Evolutionary conservation across 2,113 vertebrate species (phyloP), one percentile per base, ranked within the genome.

Genomic region (Egretta garzetta): DNA sequence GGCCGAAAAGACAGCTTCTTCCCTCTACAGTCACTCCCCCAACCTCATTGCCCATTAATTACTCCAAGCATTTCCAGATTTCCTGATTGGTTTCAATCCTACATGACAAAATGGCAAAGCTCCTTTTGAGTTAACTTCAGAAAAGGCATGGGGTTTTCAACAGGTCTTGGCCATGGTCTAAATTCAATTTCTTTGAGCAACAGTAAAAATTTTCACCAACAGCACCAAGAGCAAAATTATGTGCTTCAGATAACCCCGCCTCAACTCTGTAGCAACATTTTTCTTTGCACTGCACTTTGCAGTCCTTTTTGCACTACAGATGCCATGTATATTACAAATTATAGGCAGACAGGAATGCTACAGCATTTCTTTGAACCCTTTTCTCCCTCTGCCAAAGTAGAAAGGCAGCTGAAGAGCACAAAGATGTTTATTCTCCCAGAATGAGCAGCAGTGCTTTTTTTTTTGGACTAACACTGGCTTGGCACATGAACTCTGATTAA

Each of bases 371-470:
- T 76, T 59, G 47, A 93, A 76, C 9, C 2, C 26, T 92, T 83
- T 76, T 70, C 45, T 67, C 7, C 19, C 37, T 20, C 8, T 1
- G 0, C 60, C 30, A 87, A 91, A 81, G 75, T 28, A 70, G 39
- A 83, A 75, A 88, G 55, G 58, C 35, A 90, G 39, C 30, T 89
- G 55, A 97, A 74, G 43, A 80, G 71, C 50, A 93, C 64, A 86
- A 92, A 93, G 77, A 74, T 66, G 49, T 88, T 93, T 81, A 90
- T 88, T 88, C 60, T 94, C 45, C 52, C 68, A 85, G 76, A 86
- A 93, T 85, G 75, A 68, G 75, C 58, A 89, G 68, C 39, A 70
- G 71, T 35, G 53, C 20, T 68, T 91, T 86, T 73, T 74, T 96
- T 93, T 92, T 39, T 39, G 10, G 23, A 86, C 56, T 82, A 85